phyloP scores from a whole-genome alignment of 2,113 vertebrate species.

The Pelodiscus sinensis region DNA sequence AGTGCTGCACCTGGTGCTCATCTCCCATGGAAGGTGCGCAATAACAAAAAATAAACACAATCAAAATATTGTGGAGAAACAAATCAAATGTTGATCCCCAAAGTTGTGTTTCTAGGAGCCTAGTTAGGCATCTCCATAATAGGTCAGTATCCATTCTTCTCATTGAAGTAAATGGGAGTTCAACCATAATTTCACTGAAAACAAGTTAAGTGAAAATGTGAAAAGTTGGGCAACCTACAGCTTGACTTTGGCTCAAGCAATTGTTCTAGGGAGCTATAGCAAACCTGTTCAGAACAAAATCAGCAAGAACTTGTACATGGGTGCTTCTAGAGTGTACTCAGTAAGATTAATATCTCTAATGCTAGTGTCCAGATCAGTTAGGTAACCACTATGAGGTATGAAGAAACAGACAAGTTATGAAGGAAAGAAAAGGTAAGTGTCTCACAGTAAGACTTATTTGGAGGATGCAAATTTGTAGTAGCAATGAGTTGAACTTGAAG shows the following conservation, averaged over 20 bases:
- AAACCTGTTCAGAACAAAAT: slow-evolving; percentile 44
- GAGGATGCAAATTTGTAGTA: not conserved
- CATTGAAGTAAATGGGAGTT: slow-evolving; percentile 11
- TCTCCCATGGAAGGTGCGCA: fast-evolving
- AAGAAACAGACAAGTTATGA: not conserved
- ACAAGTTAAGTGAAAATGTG: not conserved
- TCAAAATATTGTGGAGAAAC: not conserved
- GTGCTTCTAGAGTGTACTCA: slow-evolving; percentile 23
- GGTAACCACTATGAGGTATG: not conserved
- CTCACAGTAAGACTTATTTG: not conserved
- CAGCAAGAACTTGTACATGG: slow-evolving; percentile 37
- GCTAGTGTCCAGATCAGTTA: not conserved
- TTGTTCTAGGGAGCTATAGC: not conserved
- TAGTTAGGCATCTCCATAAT: not conserved
- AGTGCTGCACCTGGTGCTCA: not conserved
- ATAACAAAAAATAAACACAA: not conserved
- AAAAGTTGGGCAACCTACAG: not conserved
- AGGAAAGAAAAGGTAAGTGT: not conserved
- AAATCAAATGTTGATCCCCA: not conserved
- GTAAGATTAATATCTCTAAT: not conserved
- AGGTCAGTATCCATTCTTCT: not conserved
- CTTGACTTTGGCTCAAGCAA: not conserved
- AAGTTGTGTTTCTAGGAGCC: not conserved
- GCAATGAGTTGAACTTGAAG: not conserved
- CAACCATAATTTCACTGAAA: slow-evolving; percentile 27